Percentiles rank a stretch among this genome's conserved stretches.
Conservation (phyloP, 2,797 vertebrate species). For the Eulemur albifrons region DNA sequence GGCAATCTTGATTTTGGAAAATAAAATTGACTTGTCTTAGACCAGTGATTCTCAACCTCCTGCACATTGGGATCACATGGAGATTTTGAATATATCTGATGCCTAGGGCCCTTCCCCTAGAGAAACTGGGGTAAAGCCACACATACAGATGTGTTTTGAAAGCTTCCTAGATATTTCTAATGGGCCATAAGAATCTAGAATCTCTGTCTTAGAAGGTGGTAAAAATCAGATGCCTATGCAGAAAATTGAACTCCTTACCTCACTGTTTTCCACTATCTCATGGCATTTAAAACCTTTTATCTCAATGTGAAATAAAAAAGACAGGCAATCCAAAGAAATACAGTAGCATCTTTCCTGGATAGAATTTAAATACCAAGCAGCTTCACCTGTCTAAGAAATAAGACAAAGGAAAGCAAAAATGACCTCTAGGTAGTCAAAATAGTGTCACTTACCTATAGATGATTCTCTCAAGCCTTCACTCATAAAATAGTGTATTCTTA, state of each 20-base stretch:
- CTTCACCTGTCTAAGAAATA: not conserved
- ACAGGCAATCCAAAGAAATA: not conserved
- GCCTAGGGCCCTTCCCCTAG: fast-evolving
- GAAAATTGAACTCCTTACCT: not conserved
- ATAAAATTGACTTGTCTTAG: not conserved
- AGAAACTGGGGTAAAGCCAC: not conserved
- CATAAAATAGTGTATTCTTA: conserved; percentile 14
- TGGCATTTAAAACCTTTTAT: conserved; percentile 3
- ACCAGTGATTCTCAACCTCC: not conserved
- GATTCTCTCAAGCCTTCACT: conserved; percentile 4
- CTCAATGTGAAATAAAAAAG: not conserved
- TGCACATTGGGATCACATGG: not conserved
- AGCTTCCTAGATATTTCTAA: not conserved
- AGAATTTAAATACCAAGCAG: conserved; percentile 25
- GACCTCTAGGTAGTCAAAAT: not conserved
- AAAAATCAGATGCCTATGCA: not conserved
- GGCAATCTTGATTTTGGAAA: not conserved
- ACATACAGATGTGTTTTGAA: not conserved
- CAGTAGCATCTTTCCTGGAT: not conserved
- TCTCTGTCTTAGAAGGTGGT: not conserved
- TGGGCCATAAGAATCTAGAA: not conserved
- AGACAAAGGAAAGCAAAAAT: conserved; percentile 42
- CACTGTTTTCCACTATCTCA: not conserved
- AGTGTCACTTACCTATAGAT: not conserved
- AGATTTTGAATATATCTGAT: not conserved